These are phyloP conservation scores for Mesorhabditis spiculigera DNA, from an alignment of 2,888 invertebrate species.

Conservation along the genomic window DNA sequence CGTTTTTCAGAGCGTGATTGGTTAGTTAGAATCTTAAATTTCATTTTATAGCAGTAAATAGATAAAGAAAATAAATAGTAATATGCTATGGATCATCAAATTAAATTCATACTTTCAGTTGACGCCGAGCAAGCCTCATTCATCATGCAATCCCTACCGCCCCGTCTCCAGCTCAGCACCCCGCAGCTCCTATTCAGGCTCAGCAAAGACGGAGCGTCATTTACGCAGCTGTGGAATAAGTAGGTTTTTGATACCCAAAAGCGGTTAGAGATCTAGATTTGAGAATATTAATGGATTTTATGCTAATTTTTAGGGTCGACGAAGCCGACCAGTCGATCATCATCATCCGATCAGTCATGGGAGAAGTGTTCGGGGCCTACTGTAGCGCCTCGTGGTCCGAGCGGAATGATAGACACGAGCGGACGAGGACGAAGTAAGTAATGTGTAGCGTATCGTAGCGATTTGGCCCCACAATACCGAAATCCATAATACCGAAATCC, in stretches of 20 bases:
- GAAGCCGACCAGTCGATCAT: slow-evolving; percentile 49
- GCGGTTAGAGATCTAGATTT: background rate
- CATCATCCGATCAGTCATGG: slow-evolving; percentile 42
- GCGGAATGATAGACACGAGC: slow-evolving; percentile 47
- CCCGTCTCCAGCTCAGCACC: slow-evolving; percentile 50
- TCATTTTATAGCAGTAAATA: too few relatives aligned
- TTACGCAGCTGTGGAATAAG: slow-evolving; percentile 53
- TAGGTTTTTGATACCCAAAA: slow-evolving; percentile 14
- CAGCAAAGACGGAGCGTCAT: slow-evolving; percentile 54
- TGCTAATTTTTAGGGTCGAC: slow-evolving; percentile 41
- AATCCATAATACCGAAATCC: too few relatives aligned
- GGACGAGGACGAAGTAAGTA: slow-evolving; percentile 36
- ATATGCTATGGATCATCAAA: slow-evolving; percentile 69
- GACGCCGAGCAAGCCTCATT: background rate
- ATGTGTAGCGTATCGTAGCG: background rate
- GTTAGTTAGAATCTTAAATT: background rate
- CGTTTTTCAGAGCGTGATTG: background rate
- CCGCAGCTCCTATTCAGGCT: slow-evolving; percentile 46
- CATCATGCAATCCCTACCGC: slow-evolving; percentile 43
- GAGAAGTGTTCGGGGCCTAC: slow-evolving; percentile 53
- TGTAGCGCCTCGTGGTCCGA: slow-evolving; percentile 51
- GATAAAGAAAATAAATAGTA: too few relatives aligned
- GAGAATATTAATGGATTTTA: background rate
- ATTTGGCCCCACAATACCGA: too few relatives aligned
- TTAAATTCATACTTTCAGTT: background rate